A percentile compares a stretch with the other conserved stretches of the same genome.
Evolutionary conservation across 2,113 vertebrate species (phyloP).

Genomic region (Candoia aspera): DNA sequence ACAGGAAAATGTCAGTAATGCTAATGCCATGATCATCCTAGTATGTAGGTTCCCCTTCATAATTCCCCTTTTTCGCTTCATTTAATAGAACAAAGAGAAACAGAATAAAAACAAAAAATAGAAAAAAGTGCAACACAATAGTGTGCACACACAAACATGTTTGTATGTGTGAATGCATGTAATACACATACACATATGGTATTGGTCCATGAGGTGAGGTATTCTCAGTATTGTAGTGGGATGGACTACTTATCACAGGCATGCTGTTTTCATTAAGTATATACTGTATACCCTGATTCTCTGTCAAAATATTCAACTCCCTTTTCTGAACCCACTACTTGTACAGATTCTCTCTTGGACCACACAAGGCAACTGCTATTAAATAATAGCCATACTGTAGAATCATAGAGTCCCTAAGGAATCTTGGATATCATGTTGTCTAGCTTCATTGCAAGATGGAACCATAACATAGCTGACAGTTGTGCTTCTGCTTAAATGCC

Average conservation of each 20-base stretch:
- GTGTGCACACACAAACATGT: no score
- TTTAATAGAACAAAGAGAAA: no score
- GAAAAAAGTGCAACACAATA: no score
- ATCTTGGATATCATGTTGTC: background rate
- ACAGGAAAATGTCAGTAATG: no score
- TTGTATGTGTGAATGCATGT: no score
- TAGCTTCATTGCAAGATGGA: background rate
- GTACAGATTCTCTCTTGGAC: background rate
- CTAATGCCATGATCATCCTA: no score
- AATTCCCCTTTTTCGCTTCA: no score
- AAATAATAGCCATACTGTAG: background rate
- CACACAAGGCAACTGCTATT: background rate
- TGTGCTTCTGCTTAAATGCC: background rate
- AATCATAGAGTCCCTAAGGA: background rate
- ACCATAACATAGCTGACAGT: background rate
- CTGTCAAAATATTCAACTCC: background rate
- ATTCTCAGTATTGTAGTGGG: background rate
- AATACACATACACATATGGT: background rate
- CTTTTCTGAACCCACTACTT: background rate
- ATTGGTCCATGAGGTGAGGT: background rate
- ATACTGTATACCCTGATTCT: background rate
- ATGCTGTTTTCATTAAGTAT: background rate
- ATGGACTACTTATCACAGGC: background rate
- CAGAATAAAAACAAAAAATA: no score
- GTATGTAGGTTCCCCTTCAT: no score